Evolutionary conservation across 2,797 vertebrate species (phyloP).

Genomic region (Capromys pilorides): DNA sequence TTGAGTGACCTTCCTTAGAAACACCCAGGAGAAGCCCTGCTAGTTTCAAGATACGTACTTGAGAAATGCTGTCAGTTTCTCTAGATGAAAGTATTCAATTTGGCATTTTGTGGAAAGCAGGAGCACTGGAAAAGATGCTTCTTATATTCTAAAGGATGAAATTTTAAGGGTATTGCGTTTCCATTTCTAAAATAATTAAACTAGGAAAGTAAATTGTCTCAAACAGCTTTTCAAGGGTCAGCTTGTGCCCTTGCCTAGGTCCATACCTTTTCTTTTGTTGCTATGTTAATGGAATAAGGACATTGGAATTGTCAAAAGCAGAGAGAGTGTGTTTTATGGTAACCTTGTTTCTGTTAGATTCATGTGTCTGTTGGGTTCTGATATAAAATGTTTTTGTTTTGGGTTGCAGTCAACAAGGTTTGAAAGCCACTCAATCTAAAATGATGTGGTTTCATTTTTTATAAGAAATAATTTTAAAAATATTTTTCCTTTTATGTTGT

Average conservation of each 20-base stretch:
- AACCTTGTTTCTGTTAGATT: not conserved
- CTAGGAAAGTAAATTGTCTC: not conserved
- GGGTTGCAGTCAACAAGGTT: not conserved
- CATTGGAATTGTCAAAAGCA: not conserved
- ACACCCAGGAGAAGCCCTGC: not conserved
- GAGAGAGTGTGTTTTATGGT: not conserved
- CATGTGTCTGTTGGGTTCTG: not conserved
- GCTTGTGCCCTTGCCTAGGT: slow-evolving; percentile 10
- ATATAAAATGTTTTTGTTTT: slow-evolving; percentile 44
- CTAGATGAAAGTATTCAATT: slow-evolving; percentile 29
- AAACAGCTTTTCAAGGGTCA: slow-evolving; percentile 18
- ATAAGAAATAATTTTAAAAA: not conserved
- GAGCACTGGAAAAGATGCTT: slow-evolving; percentile 2
- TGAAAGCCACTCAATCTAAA: slow-evolving; percentile 45
- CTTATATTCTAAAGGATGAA: not conserved
- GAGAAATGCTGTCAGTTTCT: not conserved
- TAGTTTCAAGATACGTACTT: slow-evolving; percentile 31
- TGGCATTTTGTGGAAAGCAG: not conserved
- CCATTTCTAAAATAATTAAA: not conserved
- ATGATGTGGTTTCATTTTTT: slow-evolving; percentile 29
- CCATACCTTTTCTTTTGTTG: not conserved
- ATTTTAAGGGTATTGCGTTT: slow-evolving; percentile 32
- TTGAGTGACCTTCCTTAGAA: not conserved
- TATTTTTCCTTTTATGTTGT: slow-evolving; percentile 65
- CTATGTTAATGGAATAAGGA: slow-evolving; percentile 40